Base-by-base conservation (phyloP, 2,113 vertebrate species). In the Oncorhynchus gorbuscha region DNA sequence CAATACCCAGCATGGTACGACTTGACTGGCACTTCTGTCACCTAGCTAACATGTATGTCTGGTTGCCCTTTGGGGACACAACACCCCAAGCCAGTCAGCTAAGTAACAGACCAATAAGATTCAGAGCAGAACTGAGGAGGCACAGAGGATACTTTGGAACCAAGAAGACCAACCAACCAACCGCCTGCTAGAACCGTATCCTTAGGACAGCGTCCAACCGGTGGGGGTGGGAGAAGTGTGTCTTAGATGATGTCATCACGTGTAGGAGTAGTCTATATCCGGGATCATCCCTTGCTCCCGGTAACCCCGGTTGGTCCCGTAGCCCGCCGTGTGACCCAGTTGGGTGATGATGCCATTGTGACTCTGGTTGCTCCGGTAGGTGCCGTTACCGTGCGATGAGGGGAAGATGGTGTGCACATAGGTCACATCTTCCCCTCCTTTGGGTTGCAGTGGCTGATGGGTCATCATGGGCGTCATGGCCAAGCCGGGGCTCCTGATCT, bases 391-490 rank as follows among this genome's bases (percentile, higher is more conserved):
- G 81, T 96, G 96, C 0, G 97, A 97, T 73, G 96, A 95, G 71
- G 96, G 96, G 86, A 97, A 97, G 88, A 98, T 97, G 75, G 96
- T 97, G 82, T 96, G 96, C 74, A 98, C 95, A 80, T 96, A 95
- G 9, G 96, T 96, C 75, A 97, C 95, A 82, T 97, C 96, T 86
- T 95, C 93, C 67, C 88, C 91, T 24, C 59, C 18, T 62, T 95
- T 96, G 65, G 95, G 92, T 91, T 95, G 51, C 89, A 95, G 89
- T n/a, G 88, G 90, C 88, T 96, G 96, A 4, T 95, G 94, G 83
- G 96, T 94, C 59, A 93, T 20, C 92, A 95, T 90, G 65, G 96
- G 94, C 64, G 96, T 94, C 95, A 97, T 98, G 85, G 97, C 96
- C 76, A 98, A 93, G 69, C 96, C 95, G 67, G 90, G 89, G 30